A percentile compares a stretch with the other conserved stretches of the same genome.
phyloP scores from a whole-genome alignment of 1,140 invertebrate genomes.

The Diuraphis noxia region DNA sequence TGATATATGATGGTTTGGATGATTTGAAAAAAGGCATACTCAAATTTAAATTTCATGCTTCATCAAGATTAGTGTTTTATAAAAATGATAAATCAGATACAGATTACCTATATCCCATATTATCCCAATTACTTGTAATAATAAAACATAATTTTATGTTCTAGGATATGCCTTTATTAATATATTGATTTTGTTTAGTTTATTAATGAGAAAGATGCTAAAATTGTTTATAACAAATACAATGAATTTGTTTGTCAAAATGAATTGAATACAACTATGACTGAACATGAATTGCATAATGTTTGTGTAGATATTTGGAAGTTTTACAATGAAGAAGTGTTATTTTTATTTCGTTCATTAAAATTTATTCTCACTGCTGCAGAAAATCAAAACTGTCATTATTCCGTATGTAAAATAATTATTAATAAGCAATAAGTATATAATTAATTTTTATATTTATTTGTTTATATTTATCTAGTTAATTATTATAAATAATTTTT shows the following conservation, averaged over 20 bases:
- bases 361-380: constrained; percentile 46
- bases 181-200: constrained; percentile 17
- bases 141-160: not conserved
- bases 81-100: constrained; percentile 46
- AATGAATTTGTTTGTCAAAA: constrained; percentile 12
- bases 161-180: not conserved
- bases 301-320: constrained; percentile 44
- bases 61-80: constrained; percentile 27
- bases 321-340: constrained; percentile 46
- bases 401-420: constrained; percentile 21
- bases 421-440: not conserved
- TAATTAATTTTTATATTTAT: not conserved
- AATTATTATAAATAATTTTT: not conserved
- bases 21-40: constrained; percentile 47
- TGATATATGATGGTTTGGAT: constrained; percentile 28
- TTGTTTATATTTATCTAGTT: not conserved
- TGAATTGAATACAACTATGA: constrained; percentile 10
- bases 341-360: constrained; percentile 47
- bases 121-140: constrained; percentile 51
- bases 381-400: constrained; percentile 34
- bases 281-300: constrained; percentile 41
- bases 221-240: constrained; percentile 34
- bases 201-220: constrained; percentile 16
- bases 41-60: constrained; percentile 36
- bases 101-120: constrained; percentile 26